Conservation (phyloP, 2,113 vertebrate species). For the Andinoacara biseriatus region DNA sequence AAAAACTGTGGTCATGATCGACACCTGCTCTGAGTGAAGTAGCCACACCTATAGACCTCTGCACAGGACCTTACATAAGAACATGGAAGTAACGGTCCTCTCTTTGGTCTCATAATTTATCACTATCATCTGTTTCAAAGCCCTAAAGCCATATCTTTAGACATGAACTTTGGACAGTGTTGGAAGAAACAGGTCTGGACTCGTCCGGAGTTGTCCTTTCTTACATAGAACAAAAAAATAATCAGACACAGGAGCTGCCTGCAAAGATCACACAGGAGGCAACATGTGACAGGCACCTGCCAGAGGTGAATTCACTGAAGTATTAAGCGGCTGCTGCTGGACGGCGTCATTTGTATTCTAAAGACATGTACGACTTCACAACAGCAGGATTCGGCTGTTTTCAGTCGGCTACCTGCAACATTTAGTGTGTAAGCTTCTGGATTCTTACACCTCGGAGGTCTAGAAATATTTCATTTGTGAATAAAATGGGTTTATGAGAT, state of each 20-base stretch:
- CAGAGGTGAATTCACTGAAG: neutral
- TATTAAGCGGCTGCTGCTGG: neutral
- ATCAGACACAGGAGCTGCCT: neutral
- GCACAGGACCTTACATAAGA: neutral
- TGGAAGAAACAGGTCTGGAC: neutral
- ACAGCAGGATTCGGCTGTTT: too few relatives aligned
- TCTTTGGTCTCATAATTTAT: neutral
- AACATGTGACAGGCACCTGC: too few relatives aligned
- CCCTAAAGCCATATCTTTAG: neutral
- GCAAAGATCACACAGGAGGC: neutral
- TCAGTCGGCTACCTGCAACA: neutral
- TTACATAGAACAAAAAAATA: neutral
- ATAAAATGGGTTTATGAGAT: too few relatives aligned
- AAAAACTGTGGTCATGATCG: neutral
- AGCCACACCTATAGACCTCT: neutral
- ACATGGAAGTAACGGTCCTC: accelerated
- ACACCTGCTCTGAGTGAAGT: neutral
- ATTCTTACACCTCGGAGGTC: too few relatives aligned
- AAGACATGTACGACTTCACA: neutral
- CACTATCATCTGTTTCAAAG: neutral
- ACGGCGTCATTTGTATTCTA: accelerated
- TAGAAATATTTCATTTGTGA: too few relatives aligned
- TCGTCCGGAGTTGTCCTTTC: neutral
- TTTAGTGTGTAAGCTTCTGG: too few relatives aligned
- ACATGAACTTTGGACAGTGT: neutral